Percentiles rank a stretch among this genome's conserved stretches.
Conservation (phyloP, 2,888 invertebrate genomes). For the Cephus nigrinus region DNA sequence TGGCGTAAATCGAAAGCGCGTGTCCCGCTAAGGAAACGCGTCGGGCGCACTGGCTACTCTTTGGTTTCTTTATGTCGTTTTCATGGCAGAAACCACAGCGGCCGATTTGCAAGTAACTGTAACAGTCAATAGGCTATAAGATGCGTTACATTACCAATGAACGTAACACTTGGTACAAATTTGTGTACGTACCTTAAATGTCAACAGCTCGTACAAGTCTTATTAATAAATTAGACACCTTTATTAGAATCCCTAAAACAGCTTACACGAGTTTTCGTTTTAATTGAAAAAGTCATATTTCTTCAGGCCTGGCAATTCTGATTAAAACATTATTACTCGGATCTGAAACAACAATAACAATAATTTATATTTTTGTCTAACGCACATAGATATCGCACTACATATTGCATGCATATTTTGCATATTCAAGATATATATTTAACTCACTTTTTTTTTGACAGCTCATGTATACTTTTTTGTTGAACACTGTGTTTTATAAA, state of each 20-base stretch:
- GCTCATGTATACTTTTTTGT: background rate
- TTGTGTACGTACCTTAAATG: background rate
- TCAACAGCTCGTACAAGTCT: background rate
- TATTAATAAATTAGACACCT: background rate
- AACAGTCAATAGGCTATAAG: background rate
- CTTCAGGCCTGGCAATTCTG: background rate
- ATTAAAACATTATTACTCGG: background rate
- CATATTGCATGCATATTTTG: no score
- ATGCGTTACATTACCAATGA: background rate
- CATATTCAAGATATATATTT: no score
- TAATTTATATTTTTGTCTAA: background rate
- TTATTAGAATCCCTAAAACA: background rate
- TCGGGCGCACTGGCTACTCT: conserved; percentile 6
- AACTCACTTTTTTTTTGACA: no score
- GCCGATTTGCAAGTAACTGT: background rate
- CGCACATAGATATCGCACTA: no score
- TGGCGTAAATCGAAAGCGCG: conserved; percentile 44
- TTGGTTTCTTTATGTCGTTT: conserved; percentile 22
- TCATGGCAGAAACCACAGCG: background rate
- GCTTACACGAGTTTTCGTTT: background rate
- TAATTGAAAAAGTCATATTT: background rate
- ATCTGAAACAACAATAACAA: background rate
- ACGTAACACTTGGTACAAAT: background rate
- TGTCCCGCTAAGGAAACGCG: conserved; percentile 22
- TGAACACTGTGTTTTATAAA: background rate